A percentile compares a stretch with the other conserved stretches of the same genome.
phyloP scores from a whole-genome alignment of 2,888 invertebrate species.

The Drosophila acutilabella region DNA sequence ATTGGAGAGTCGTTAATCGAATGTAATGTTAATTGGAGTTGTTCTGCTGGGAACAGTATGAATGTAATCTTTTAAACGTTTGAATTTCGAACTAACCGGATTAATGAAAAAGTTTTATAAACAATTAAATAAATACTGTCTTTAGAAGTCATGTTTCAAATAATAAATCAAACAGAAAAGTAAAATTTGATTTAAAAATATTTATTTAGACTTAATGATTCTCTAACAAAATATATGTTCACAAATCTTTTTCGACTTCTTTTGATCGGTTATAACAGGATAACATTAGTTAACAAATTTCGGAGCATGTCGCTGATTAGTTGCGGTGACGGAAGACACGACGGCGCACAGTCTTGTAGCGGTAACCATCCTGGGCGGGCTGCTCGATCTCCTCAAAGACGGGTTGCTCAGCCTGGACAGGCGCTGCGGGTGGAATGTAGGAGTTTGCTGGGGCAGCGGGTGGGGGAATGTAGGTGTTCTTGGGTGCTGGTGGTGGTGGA shows the following conservation, averaged over 20 bases:
- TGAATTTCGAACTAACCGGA: too few relatives aligned
- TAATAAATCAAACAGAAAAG: too few relatives aligned
- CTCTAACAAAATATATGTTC: slow-evolving; percentile 40
- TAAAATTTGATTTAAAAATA: background rate
- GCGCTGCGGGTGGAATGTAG: slow-evolving; percentile 66
- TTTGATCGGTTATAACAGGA: slow-evolving; percentile 18
- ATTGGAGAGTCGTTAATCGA: too few relatives aligned
- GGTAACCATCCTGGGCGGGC: slow-evolving; percentile 73
- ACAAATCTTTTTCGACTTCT: background rate
- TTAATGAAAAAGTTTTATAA: too few relatives aligned
- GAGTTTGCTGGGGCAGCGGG: slow-evolving; percentile 59
- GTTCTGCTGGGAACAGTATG: too few relatives aligned
- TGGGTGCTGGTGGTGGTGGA: slow-evolving; percentile 67
- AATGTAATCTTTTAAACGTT: too few relatives aligned
- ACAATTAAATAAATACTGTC: too few relatives aligned
- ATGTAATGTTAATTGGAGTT: too few relatives aligned
- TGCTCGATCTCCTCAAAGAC: slow-evolving; percentile 64
- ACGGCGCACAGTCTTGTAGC: slow-evolving; percentile 74
- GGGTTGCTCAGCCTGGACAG: slow-evolving; percentile 55
- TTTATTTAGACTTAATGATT: slow-evolving; percentile 10
- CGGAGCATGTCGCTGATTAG: slow-evolving; percentile 25
- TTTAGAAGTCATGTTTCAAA: too few relatives aligned
- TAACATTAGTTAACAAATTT: slow-evolving; percentile 69
- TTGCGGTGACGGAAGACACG: slow-evolving; percentile 76
- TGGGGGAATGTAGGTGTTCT: slow-evolving; percentile 66